Evolutionary conservation across 2,888 invertebrate genomes (phyloP).

Genomic region (Nemotelus pantherinus): DNA sequence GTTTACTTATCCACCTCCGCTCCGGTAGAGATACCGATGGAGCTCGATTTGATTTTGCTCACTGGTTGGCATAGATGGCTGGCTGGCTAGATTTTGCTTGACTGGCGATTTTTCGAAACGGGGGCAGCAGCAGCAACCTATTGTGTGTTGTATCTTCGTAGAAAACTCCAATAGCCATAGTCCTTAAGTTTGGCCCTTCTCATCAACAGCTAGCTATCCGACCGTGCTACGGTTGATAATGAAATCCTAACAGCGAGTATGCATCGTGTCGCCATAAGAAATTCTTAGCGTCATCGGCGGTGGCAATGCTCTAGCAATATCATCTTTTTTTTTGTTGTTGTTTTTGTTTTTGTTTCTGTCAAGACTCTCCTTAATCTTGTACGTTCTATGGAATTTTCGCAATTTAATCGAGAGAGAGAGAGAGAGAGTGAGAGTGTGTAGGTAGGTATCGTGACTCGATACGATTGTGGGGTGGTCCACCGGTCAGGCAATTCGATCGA

Average conservation of each 20-base stretch:
- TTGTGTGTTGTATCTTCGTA: not conserved
- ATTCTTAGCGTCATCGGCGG: no score
- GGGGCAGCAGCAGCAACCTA: not conserved
- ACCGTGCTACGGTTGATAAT: no score
- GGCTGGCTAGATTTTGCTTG: not conserved
- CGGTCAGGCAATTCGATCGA: not conserved
- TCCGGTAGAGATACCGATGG: no score
- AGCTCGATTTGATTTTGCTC: not conserved
- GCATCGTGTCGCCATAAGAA: no score
- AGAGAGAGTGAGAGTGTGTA: no score
- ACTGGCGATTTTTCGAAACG: not conserved
- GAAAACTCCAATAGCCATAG: constrained; percentile 5
- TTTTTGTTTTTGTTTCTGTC: constrained; percentile 1
- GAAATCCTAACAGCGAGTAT: no score
- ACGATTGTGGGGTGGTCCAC: not conserved
- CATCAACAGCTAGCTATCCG: not conserved
- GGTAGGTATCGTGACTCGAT: no score
- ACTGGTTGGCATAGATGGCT: not conserved
- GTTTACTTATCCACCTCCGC: not conserved
- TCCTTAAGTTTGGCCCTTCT: not conserved
- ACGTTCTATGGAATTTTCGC: not conserved
- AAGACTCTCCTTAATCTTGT: not conserved
- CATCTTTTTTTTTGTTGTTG: no score
- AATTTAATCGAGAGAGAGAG: not conserved
- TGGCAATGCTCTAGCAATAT: no score